These are phyloP conservation scores for Ypsolopha scabrella DNA, from an alignment of 2,888 invertebrate genomes.

Conservation along the genomic window DNA sequence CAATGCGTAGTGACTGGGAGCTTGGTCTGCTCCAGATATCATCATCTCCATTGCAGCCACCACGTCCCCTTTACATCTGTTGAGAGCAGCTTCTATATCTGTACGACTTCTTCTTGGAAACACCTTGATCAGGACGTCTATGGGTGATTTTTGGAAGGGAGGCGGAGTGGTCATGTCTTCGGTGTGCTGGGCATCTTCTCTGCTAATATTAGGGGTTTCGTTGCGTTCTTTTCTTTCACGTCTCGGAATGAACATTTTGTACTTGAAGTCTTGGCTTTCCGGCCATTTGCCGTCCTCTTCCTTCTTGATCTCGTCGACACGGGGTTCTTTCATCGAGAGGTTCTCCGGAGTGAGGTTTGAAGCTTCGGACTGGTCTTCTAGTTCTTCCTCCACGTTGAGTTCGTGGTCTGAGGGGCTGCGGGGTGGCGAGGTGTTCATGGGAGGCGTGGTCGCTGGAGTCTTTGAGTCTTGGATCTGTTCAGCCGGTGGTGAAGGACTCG, in stretches of 20 bases:
- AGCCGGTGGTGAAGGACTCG: slow-evolving; percentile 51
- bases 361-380: slow-evolving; percentile 58
- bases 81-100: slow-evolving; percentile 87
- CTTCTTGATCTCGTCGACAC: slow-evolving; percentile 64
- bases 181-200: slow-evolving; percentile 21
- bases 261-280: slow-evolving; percentile 47
- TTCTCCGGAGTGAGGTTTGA: slow-evolving; percentile 80
- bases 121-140: slow-evolving; percentile 89
- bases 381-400: slow-evolving; percentile 70
- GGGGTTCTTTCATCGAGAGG: slow-evolving; percentile 80
- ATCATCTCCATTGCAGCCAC: slow-evolving; percentile 94
- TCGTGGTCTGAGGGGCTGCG: slow-evolving; percentile 62
- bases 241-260: slow-evolving; percentile 40
- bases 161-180: slow-evolving; percentile 17
- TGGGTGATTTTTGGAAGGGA: slow-evolving; percentile 75
- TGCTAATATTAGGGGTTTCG: slow-evolving; percentile 24
- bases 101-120: slow-evolving; percentile 89
- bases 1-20: slow-evolving; percentile 38
- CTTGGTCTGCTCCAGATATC: slow-evolving; percentile 72
- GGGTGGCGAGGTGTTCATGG: slow-evolving; percentile 49
- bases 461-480: slow-evolving; percentile 36
- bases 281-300: slow-evolving; percentile 60
- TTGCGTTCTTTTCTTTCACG: slow-evolving; percentile 35
- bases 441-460: slow-evolving; percentile 41
- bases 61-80: slow-evolving; percentile 89